phyloP scores from a whole-genome alignment of 2,888 invertebrate species.

The Auanema freiburgensis region DNA sequence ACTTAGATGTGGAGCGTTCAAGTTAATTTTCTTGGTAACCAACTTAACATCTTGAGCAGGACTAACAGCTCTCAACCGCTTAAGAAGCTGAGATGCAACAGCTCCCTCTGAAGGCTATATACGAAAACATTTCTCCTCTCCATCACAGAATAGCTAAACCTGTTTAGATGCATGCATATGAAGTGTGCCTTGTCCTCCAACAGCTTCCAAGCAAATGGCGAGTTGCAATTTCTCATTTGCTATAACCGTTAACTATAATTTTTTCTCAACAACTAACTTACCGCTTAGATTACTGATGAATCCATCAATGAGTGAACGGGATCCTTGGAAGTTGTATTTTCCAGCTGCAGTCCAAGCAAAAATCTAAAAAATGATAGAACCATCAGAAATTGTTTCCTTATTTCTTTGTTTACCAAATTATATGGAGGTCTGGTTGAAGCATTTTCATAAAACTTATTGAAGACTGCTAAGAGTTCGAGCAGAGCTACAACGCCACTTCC shows the following conservation, averaged over 20 bases:
- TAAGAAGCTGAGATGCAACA: constrained; percentile 69
- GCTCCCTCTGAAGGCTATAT: constrained; percentile 78
- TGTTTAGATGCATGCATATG: constrained; percentile 92
- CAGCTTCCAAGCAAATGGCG: constrained; percentile 55
- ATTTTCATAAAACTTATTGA: constrained; percentile 66
- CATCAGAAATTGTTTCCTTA: constrained; percentile 10
- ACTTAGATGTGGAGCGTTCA: constrained; percentile 70
- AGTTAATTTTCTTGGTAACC: constrained; percentile 89
- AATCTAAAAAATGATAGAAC: constrained; percentile 65
- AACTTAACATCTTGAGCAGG: constrained; percentile 41
- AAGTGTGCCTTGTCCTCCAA: constrained; percentile 70
- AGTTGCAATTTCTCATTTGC: constrained; percentile 52
- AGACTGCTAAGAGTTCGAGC: constrained; percentile 83
- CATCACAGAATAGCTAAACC: constrained; percentile 1
- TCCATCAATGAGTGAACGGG: constrained; percentile 93
- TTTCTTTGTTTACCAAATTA: constrained; percentile 33
- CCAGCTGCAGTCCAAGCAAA: constrained; percentile 89
- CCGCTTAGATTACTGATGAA: constrained; percentile 73
- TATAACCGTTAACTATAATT: no score
- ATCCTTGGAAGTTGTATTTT: constrained; percentile 89
- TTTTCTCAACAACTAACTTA: constrained; percentile 1
- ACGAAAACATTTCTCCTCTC: background rate
- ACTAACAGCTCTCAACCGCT: constrained; percentile 32
- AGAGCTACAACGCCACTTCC: constrained; percentile 86
- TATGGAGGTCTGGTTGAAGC: constrained; percentile 50